Evolutionary conservation across 2,888 invertebrate genomes (phyloP).

Genomic region (Anticlea derivata): DNA sequence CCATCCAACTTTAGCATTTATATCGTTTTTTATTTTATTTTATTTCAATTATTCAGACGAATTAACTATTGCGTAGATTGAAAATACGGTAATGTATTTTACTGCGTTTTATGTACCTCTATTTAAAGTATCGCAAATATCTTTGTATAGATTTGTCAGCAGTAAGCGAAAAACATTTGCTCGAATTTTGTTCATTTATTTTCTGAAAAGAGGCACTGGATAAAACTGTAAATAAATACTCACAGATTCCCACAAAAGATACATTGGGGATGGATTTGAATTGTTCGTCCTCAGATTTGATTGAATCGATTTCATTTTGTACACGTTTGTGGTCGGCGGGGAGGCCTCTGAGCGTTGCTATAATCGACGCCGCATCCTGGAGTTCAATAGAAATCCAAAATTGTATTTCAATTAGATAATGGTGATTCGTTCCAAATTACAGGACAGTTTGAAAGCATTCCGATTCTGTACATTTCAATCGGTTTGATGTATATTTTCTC

Average conservation of each 20-base stretch:
- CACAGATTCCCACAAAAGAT: constrained; percentile 54
- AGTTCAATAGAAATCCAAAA: constrained; percentile 24
- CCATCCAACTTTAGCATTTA: too few relatives aligned
- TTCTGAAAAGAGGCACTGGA: constrained; percentile 2
- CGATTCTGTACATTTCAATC: background rate
- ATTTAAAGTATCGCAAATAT: too few relatives aligned
- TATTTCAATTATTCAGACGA: too few relatives aligned
- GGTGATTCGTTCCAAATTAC: background rate
- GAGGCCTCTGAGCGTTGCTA: constrained; percentile 56
- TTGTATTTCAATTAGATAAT: constrained; percentile 8
- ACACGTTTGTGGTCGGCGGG: constrained; percentile 49
- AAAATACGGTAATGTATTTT: too few relatives aligned
- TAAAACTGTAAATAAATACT: constrained; percentile 36
- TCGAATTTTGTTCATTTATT: constrained; percentile 2
- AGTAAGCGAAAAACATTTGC: background rate
- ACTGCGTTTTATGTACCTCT: too few relatives aligned
- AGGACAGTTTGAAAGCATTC: constrained; percentile 8
- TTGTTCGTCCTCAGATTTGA: constrained; percentile 52
- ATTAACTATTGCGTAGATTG: too few relatives aligned
- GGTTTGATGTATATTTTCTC: too few relatives aligned
- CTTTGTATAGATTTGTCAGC: too few relatives aligned
- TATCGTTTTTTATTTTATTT: too few relatives aligned
- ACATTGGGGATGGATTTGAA: constrained; percentile 56
- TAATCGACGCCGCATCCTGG: constrained; percentile 52
- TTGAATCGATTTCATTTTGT: constrained; percentile 48